These are phyloP conservation scores for Halichoeres trimaculatus DNA, from an alignment of 2,113 vertebrate genomes.

Conservation along the genomic window DNA sequence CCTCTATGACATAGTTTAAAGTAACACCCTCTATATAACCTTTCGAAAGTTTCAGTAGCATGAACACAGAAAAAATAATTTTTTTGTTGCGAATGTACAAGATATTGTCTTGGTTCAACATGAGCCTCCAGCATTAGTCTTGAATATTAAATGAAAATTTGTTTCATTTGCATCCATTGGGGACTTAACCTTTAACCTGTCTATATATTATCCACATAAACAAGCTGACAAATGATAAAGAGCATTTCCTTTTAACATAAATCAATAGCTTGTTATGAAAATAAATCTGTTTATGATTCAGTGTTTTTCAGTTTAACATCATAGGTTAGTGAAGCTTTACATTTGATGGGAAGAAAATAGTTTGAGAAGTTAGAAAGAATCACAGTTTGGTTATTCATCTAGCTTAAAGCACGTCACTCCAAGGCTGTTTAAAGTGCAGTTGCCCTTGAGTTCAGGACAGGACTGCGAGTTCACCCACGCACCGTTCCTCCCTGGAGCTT, in stretches of 20 bases:
- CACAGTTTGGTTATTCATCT: slow-evolving; percentile 64
- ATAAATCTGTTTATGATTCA: no score
- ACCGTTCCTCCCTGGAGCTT: slow-evolving; percentile 48
- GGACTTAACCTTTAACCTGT: no score
- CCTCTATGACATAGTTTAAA: not conserved
- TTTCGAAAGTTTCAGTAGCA: not conserved
- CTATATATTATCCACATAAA: no score
- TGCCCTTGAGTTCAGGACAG: slow-evolving; percentile 52
- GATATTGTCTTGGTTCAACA: not conserved
- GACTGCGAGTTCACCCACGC: slow-evolving; percentile 61
- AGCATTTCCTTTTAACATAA: no score
- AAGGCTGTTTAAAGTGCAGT: slow-evolving; percentile 35
- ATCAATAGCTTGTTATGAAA: no score
- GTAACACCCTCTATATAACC: not conserved
- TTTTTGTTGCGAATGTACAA: no score
- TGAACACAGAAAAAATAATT: no score
- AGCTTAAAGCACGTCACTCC: slow-evolving; percentile 42
- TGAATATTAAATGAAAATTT: no score
- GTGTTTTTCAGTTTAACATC: no score
- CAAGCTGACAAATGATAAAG: no score
- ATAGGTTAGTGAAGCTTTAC: slow-evolving; percentile 17
- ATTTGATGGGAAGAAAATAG: slow-evolving; percentile 22
- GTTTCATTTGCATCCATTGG: no score
- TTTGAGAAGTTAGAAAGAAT: slow-evolving; percentile 14
- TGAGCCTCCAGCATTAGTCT: not conserved